Conservation (phyloP, 2,113 vertebrate species). For the Catharus fuscescens region DNA sequence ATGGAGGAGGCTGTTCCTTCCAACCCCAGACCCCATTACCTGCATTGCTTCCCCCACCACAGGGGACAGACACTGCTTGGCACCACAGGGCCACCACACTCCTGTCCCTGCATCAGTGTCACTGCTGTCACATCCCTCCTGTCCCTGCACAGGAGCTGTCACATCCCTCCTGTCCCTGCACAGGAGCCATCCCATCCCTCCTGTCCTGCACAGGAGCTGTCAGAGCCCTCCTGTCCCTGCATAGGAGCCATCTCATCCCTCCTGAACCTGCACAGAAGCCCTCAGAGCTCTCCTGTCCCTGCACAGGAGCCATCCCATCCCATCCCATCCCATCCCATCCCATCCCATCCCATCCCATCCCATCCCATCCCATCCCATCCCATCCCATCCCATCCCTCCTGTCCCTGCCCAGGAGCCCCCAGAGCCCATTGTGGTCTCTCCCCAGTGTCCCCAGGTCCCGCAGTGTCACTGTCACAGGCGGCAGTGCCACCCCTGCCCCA, state of each 20-base stretch:
- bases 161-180: background rate
- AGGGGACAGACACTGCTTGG: accelerated
- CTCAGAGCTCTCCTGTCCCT: background rate
- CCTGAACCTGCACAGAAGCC: background rate
- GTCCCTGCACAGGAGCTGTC: background rate
- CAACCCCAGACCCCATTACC: background rate
- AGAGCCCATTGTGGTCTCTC: accelerated
- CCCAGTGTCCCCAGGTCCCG: accelerated
- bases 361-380: background rate
- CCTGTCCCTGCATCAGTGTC: background rate
- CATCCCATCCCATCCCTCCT: background rate
- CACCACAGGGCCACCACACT: accelerated
- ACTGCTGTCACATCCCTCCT: accelerated
- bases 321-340: background rate
- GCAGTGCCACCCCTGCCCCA: background rate
- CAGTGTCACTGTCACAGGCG: background rate
- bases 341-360: background rate
- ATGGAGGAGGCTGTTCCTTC: background rate
- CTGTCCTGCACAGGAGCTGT: accelerated
- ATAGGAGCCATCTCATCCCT: accelerated
- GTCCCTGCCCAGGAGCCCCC: background rate
- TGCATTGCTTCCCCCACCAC: background rate
- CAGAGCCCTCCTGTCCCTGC: background rate
- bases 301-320: accelerated
- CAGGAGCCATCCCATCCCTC: accelerated